Conservation (phyloP, 2,888 invertebrate genomes). For the Saturnia japonica region DNA sequence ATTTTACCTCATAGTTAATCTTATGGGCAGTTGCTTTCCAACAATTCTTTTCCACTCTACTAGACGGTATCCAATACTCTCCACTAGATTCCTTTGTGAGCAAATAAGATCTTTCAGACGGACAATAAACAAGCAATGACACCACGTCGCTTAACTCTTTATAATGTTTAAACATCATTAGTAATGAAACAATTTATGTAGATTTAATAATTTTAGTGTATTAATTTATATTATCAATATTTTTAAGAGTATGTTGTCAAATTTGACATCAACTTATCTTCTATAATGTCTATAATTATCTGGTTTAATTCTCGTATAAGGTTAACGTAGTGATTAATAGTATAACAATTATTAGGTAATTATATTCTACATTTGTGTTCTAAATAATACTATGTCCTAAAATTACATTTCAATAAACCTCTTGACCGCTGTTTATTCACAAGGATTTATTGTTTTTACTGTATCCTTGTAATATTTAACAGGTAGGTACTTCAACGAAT, state of each 20-base stretch:
- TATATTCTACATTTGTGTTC: neutral
- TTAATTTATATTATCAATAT: neutral
- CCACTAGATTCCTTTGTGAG: slow-evolving; percentile 59
- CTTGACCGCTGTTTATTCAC: neutral
- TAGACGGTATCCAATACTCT: slow-evolving; percentile 66
- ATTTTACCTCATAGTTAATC: slow-evolving; percentile 58
- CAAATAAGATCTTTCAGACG: slow-evolving; percentile 54
- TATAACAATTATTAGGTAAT: neutral
- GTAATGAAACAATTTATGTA: slow-evolving; percentile 4
- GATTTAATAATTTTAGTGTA: slow-evolving; percentile 8
- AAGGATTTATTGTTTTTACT: neutral
- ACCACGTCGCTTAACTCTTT: slow-evolving; percentile 64
- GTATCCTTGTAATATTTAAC: too few species aligned
- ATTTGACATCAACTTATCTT: neutral
- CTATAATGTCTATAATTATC: neutral
- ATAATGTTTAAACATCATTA: slow-evolving; percentile 61
- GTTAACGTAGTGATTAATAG: neutral
- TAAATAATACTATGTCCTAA: too few species aligned
- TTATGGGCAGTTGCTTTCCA: slow-evolving; percentile 66
- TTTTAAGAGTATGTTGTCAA: neutral
- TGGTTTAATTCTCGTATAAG: neutral
- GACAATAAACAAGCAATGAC: slow-evolving; percentile 62
- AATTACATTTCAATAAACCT: neutral
- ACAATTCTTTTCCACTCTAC: slow-evolving; percentile 60
- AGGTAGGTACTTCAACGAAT: neutral